Evolutionary conservation across 2,797 vertebrate genomes (phyloP).

Genomic region (Rhynchonycteris naso): DNA sequence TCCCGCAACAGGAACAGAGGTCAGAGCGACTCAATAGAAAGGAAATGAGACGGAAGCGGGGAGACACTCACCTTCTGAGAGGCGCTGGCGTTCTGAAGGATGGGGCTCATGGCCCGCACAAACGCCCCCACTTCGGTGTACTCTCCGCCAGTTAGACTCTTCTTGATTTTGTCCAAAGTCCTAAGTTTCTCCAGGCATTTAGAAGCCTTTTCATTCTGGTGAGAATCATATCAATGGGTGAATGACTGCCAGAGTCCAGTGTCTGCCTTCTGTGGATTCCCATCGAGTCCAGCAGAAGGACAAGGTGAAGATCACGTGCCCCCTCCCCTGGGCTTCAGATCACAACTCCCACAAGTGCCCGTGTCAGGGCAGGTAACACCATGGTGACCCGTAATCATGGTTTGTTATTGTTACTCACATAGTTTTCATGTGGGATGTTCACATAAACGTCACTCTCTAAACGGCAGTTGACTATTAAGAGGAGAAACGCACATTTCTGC

Average conservation of each 20-base stretch:
- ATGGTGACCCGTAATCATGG: neutral
- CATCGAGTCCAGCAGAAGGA: neutral
- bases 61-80: neutral
- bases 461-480: conserved; percentile 61
- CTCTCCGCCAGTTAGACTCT: neutral
- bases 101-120: conserved; percentile 29
- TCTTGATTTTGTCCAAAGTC: conserved; percentile 47
- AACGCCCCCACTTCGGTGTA: conserved; percentile 12
- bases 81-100: conserved; percentile 6
- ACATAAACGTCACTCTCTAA: conserved; percentile 57
- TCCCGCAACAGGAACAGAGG: neutral
- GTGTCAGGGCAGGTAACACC: neutral
- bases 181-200: neutral
- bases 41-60: neutral
- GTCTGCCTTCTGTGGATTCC: neutral
- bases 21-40: neutral
- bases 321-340: neutral
- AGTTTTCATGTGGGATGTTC: conserved; percentile 48
- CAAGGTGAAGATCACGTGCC: neutral
- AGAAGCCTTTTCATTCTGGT: neutral
- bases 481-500: conserved; percentile 76
- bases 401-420: conserved; percentile 55
- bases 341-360: neutral
- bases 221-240: neutral
- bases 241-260: neutral